Conservation (phyloP, 2,797 vertebrate genomes). For the Eulemur coronatus region DNA sequence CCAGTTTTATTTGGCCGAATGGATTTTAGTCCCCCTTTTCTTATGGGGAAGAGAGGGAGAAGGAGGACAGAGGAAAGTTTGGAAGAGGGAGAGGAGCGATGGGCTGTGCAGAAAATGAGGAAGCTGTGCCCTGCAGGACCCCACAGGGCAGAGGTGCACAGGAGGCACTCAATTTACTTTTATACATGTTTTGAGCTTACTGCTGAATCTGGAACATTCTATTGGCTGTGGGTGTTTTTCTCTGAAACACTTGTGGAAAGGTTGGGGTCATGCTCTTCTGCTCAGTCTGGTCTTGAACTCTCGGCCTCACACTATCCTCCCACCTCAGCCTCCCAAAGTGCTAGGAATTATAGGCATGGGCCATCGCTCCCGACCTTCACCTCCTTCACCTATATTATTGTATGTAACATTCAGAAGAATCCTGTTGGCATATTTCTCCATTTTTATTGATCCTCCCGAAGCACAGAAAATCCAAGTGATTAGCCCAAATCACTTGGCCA, state of each 20-base stretch:
- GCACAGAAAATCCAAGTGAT: not conserved
- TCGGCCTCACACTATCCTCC: not conserved
- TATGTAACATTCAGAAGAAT: not conserved
- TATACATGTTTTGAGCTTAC: not conserved
- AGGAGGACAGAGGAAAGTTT: not conserved
- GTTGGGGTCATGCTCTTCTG: not conserved
- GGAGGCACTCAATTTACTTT: not conserved
- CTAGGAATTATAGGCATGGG: not conserved
- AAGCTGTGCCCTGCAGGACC: not conserved
- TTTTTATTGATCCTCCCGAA: not conserved
- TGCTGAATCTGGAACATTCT: not conserved
- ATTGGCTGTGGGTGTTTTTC: not conserved
- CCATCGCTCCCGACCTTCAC: rapidly evolving
- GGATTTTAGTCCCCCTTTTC: not conserved
- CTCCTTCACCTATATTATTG: not conserved
- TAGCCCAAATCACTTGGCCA: not conserved
- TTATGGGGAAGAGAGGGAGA: not conserved
- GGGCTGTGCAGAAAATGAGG: no score
- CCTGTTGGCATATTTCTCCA: not conserved
- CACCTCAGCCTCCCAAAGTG: not conserved
- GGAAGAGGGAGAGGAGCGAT: no score
- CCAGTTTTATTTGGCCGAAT: not conserved
- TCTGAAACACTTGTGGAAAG: not conserved
- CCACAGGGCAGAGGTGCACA: not conserved
- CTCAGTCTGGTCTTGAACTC: not conserved